A percentile compares a stretch with the other conserved stretches of the same genome.
phyloP scores from a whole-genome alignment of 2,113 vertebrate species.

The Thunnus thynnus region DNA sequence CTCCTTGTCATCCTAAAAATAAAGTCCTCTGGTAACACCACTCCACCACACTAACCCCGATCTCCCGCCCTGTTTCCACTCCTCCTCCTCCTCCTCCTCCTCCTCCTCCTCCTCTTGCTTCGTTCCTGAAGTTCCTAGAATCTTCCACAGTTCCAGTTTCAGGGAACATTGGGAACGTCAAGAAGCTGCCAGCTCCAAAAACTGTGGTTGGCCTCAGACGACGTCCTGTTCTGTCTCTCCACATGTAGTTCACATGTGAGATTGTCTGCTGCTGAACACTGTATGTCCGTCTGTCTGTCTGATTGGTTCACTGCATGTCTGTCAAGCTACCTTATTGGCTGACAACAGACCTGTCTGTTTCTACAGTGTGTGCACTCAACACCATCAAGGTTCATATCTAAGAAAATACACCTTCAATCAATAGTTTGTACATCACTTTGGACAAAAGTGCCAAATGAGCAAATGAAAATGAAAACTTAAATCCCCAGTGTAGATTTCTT shows the following conservation, averaged over 20 bases:
- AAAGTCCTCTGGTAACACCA: conserved; percentile 56
- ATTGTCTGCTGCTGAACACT: background rate
- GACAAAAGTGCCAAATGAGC: too few relatives aligned
- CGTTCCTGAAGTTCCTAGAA: conserved; percentile 68
- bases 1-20: conserved; percentile 58
- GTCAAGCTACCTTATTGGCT: background rate
- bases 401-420: too few relatives aligned
- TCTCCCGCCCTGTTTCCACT: conserved; percentile 60
- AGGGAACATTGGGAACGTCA: conserved; percentile 51
- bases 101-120: conserved; percentile 20
- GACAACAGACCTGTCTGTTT: background rate
- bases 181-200: conserved; percentile 44
- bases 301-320: conserved; percentile 8
- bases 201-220: background rate
- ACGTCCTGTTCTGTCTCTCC: conserved; percentile 30
- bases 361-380: too few relatives aligned
- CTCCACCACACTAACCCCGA: conserved; percentile 61
- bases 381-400: too few relatives aligned
- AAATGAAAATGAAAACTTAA: too few relatives aligned
- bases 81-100: conserved; percentile 26
- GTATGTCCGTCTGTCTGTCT: background rate
- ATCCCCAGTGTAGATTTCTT: too few relatives aligned
- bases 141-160: conserved; percentile 60
- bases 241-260: conserved; percentile 63
- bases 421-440: too few relatives aligned